Percentiles rank a stretch among this genome's conserved stretches.
These are phyloP conservation scores for Drosophila equinoxialis DNA, from an alignment of 1,140 invertebrate genomes.

Conservation along the genomic window DNA sequence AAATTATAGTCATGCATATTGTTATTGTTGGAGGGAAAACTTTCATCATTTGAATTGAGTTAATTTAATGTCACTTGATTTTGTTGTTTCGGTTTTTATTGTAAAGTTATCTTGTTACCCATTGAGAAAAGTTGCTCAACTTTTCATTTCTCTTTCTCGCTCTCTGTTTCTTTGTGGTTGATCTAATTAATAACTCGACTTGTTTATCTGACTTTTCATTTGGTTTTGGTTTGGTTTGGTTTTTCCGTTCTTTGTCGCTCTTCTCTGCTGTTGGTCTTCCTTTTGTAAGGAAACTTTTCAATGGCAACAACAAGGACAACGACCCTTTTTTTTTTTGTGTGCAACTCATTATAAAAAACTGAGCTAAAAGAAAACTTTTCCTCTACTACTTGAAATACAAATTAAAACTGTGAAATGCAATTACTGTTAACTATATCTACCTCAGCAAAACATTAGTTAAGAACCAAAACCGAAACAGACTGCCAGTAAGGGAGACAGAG, in stretches of 20 bases:
- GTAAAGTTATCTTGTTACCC: background rate
- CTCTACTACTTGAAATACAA: slow-evolving; percentile 58
- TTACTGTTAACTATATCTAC: slow-evolving; percentile 64
- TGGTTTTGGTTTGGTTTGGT: background rate
- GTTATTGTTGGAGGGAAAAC: no score
- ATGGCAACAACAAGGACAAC: background rate
- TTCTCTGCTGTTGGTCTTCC: background rate
- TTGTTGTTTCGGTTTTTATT: background rate
- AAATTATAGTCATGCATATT: no score
- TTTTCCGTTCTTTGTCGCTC: no score
- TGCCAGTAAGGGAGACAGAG: background rate
- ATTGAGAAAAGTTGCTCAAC: background rate
- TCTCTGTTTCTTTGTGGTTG: background rate
- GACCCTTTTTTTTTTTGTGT: slow-evolving; percentile 17
- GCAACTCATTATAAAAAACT: slow-evolving; percentile 59
- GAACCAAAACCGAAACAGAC: slow-evolving; percentile 14
- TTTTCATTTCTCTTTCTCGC: background rate
- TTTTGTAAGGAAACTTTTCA: slow-evolving; percentile 5
- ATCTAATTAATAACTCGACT: slow-evolving; percentile 15
- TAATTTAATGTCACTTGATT: background rate
- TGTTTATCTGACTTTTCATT: slow-evolving; percentile 9
- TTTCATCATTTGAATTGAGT: no score
- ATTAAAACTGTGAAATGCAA: slow-evolving; percentile 71
- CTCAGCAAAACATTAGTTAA: slow-evolving; percentile 48
- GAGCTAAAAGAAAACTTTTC: slow-evolving; percentile 32